A percentile compares a stretch with the other conserved stretches of the same genome.
Evolutionary conservation across 2,888 invertebrate species (phyloP).

Genomic region (Biston stratarius): DNA sequence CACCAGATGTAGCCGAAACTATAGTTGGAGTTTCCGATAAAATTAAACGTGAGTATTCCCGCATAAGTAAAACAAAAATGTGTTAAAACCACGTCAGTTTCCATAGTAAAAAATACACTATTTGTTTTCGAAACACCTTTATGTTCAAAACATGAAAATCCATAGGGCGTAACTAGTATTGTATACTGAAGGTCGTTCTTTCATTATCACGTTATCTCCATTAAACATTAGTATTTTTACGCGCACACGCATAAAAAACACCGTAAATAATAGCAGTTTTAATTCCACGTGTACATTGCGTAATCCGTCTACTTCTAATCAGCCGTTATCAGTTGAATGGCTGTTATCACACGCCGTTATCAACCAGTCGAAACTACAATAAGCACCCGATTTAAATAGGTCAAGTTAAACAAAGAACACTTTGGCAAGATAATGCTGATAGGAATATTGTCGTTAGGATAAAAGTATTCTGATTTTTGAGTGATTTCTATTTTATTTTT

Average conservation of each 20-base stretch:
- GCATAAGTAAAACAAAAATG: no score
- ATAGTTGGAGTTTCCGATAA: no score
- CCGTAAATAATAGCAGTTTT: neutral
- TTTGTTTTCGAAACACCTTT: no score
- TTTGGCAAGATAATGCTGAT: constrained; percentile 7
- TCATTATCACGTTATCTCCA: neutral
- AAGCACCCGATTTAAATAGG: constrained; percentile 34
- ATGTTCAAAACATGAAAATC: no score
- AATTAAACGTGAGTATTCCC: no score
- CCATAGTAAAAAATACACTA: no score
- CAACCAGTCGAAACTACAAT: constrained; percentile 40
- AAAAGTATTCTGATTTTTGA: neutral
- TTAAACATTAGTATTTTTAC: neutral
- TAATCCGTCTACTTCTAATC: constrained; percentile 1
- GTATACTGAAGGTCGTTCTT: neutral
- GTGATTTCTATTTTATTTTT: neutral
- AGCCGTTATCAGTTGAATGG: constrained; percentile 21
- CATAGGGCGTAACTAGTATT: neutral
- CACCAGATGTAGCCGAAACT: no score
- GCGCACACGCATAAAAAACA: neutral
- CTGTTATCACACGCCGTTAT: constrained; percentile 16
- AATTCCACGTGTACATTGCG: constrained; percentile 15
- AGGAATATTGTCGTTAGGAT: constrained; percentile 7
- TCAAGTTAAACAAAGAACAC: constrained; percentile 44
- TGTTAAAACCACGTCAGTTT: no score